phyloP scores from a whole-genome alignment of 2,113 vertebrate species.

The Hepsetus odoe region DNA sequence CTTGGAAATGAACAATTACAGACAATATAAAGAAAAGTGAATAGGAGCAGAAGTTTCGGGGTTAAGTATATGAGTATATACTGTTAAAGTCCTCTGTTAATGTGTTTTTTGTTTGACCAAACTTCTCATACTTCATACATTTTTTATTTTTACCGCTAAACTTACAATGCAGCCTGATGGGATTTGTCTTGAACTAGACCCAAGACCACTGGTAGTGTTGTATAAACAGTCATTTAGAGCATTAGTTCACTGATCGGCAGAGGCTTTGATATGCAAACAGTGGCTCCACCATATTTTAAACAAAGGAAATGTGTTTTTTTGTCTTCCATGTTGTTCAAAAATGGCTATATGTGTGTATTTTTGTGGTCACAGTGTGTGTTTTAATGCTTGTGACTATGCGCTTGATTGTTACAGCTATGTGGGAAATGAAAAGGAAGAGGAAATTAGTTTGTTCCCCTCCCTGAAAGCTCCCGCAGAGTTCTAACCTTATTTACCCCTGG shows the following conservation, averaged over 20 bases:
- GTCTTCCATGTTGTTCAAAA: background rate
- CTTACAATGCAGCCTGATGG: background rate
- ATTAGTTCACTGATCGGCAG: background rate
- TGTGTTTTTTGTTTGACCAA: background rate
- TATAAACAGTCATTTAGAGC: background rate
- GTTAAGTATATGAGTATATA: too few species aligned
- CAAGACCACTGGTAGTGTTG: background rate
- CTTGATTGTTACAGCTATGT: conserved; percentile 50
- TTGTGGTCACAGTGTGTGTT: background rate
- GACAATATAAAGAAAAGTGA: too few species aligned
- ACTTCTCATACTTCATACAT: too few species aligned
- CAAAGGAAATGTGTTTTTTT: background rate
- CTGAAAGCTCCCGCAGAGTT: conserved; percentile 40
- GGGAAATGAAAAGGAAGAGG: conserved; percentile 42
- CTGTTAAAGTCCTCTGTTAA: too few species aligned
- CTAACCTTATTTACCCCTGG: conserved; percentile 33
- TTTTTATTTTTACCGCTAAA: background rate
- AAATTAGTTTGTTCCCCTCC: conserved; percentile 39
- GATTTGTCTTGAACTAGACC: background rate
- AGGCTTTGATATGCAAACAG: conserved; percentile 25
- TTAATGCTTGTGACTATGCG: conserved; percentile 20
- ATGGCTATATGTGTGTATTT: background rate
- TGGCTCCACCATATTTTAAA: conserved; percentile 3
- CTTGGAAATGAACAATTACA: too few species aligned
- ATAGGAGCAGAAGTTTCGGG: too few species aligned